Evolutionary conservation across 2,888 invertebrate species (phyloP), one percentile per base, ranked within the genome.

Genomic region (Lamellibrachia satsuma): DNA sequence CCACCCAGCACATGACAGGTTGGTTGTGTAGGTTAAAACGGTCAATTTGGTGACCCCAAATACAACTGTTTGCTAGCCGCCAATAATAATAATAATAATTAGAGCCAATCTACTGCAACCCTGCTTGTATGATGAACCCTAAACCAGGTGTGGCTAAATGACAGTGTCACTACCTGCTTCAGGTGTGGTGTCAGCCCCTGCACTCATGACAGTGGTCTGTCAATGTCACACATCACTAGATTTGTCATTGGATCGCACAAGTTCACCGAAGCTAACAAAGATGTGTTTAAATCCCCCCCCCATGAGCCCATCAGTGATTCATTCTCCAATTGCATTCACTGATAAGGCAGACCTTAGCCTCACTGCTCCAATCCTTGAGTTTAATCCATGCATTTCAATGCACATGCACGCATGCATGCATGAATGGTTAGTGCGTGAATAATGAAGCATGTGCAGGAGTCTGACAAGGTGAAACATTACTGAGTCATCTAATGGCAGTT

Each of bases 371-470:
- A 75, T 75, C 75, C 75, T 22, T 6, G 75, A 75, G 75, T 75
- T 75, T 75, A 75, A 75, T 75, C 75, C 75, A 75, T 75, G 75
- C 75, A 75, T 75, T 75, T 75, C 22, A 75, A 75, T 75, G 75
- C 75, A 75, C 75, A 75, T n/a, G 22, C 75, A 75, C 75, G n/a
- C 75, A 75, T 15, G 75, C 75, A 75, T 22, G 75, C 75, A 75
- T 22, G 75, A 15, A 75, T 22, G 75, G 75, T 22, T n/a, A 75
- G 75, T 6, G 75, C 75, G 75, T 75, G 75, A 75, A 22, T 75
- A 75, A 75, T 75, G 75, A 75, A 6, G 75, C n/a, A n/a, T 22
- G n/a, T 15, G 75, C 75, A 75, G 6, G 22, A 15, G 22, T 75
- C 22, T 75, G 75, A 75, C 75, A 75, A 75, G 22, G 75, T n/a